Evolutionary conservation across 2,797 vertebrate species (phyloP).

Genomic region (Enteromius fasciolatus): DNA sequence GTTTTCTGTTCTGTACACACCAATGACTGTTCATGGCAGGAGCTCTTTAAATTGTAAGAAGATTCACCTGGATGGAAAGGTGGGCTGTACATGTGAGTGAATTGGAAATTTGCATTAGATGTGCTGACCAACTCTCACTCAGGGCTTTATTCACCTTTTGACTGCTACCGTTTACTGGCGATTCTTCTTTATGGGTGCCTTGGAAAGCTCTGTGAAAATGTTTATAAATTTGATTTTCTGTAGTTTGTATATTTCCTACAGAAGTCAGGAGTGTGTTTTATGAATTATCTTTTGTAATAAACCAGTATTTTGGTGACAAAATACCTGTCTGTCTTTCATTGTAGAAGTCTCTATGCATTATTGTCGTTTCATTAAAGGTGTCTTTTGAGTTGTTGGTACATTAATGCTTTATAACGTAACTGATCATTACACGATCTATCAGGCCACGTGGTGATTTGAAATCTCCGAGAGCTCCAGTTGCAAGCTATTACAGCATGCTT

Average conservation of each 20-base stretch:
- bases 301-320: slow-evolving; percentile 64
- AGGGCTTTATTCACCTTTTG: slow-evolving; percentile 48
- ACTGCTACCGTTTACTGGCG: slow-evolving; percentile 46
- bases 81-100: slow-evolving; percentile 30
- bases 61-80: slow-evolving; percentile 3
- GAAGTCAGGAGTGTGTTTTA: slow-evolving; percentile 62
- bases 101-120: slow-evolving; percentile 36
- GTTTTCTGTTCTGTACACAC: slow-evolving; percentile 6
- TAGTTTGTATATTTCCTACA: slow-evolving; percentile 72
- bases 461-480: neutral
- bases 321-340: slow-evolving; percentile 12
- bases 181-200: slow-evolving; percentile 60
- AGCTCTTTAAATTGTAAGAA: neutral
- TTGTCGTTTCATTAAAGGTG: no score
- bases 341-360: neutral
- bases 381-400: neutral
- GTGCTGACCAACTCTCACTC: slow-evolving; percentile 59
- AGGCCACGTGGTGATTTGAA: neutral
- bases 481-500: neutral
- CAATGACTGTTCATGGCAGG: slow-evolving; percentile 2
- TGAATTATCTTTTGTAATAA: slow-evolving; percentile 65
- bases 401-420: neutral
- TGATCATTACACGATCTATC: neutral
- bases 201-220: slow-evolving; percentile 60
- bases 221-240: slow-evolving; percentile 61